Conservation (phyloP, 2,113 vertebrate genomes). For the Varanus komodoensis region DNA sequence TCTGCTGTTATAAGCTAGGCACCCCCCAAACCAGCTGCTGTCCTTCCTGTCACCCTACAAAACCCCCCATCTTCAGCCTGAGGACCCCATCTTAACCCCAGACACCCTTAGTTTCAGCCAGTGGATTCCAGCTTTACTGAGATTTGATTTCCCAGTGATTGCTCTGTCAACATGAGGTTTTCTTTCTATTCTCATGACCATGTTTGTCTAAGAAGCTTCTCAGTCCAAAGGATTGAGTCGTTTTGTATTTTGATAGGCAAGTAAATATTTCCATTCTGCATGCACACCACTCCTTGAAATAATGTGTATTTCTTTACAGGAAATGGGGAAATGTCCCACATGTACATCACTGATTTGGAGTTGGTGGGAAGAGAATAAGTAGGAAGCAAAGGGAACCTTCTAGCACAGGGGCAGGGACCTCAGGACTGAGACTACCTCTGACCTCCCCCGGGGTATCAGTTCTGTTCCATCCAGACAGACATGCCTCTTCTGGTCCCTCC, state of each 20-base stretch:
- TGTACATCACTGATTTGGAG: background rate
- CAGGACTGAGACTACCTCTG: too few species aligned
- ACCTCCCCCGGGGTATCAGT: too few species aligned
- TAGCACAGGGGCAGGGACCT: too few species aligned
- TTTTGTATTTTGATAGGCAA: conserved; percentile 10
- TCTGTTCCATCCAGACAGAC: too few species aligned
- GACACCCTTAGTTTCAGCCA: background rate
- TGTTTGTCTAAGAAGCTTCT: conserved; percentile 17
- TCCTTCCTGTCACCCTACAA: too few species aligned
- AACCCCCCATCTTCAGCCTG: background rate
- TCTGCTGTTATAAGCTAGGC: background rate
- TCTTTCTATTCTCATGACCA: conserved; percentile 10
- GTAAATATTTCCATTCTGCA: conserved; percentile 14
- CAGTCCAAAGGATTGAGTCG: background rate
- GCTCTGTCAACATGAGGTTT: conserved; percentile 9
- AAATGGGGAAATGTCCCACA: background rate
- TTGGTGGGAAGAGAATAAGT: background rate
- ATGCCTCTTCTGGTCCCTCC: too few species aligned
- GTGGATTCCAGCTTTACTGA: background rate
- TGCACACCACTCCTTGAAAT: background rate
- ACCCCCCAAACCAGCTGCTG: background rate
- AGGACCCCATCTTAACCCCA: background rate
- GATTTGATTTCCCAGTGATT: background rate
- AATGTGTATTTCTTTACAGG: background rate
- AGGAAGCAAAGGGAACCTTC: background rate